Evolutionary conservation across 2,888 invertebrate genomes (phyloP).

Genomic region (Cordylochernes scorpioides): DNA sequence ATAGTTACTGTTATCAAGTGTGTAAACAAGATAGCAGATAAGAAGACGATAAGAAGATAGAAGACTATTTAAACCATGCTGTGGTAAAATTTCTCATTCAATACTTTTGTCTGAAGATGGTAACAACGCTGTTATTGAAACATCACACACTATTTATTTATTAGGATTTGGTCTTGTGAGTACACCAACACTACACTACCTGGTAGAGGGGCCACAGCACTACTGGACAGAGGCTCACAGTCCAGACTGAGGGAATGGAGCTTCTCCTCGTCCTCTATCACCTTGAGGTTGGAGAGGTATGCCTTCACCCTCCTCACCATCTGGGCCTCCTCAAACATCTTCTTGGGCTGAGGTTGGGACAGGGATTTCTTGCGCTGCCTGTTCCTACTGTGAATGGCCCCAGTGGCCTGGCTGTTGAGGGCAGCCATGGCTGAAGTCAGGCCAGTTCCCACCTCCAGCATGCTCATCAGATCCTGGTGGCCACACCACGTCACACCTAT

Average conservation of each 20-base stretch:
- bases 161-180: no score
- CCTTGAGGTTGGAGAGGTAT: conserved; percentile 70
- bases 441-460: conserved; percentile 58
- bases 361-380: conserved; percentile 66
- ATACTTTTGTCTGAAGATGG: no score
- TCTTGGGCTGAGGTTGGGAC: conserved; percentile 76
- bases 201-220: no score
- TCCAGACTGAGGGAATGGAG: conserved; percentile 64
- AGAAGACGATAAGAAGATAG: no score
- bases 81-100: no score
- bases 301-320: conserved; percentile 92
- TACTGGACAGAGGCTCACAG: conserved; percentile 36
- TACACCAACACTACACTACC: no score
- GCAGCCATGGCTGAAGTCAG: conserved; percentile 69
- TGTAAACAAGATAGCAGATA: no score
- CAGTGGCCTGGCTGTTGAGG: conserved; percentile 28
- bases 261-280: conserved; percentile 67
- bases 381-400: conserved; percentile 37
- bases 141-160: no score
- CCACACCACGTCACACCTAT: no score
- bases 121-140: no score
- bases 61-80: no score
- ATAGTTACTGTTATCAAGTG: no score
- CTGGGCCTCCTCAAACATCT: conserved; percentile 95
- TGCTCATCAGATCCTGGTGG: conserved; percentile 47